Evolutionary conservation across 30 jellyfish, hydroid and myxozoan species (phyloP).

Genomic region (Sanderia malayensis): DNA sequence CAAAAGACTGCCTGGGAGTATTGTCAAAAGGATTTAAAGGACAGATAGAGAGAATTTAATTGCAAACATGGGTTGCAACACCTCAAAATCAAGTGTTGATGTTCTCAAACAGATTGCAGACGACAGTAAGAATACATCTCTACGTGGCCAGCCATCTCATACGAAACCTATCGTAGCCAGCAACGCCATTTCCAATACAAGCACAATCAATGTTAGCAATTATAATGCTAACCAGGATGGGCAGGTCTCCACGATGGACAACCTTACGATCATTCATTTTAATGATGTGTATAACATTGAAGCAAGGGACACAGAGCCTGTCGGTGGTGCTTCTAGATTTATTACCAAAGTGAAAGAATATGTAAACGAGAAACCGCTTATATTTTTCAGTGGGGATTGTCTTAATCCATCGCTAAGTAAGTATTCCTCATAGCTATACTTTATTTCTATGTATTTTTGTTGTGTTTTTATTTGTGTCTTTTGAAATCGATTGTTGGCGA

Average conservation of each 20-base stretch:
- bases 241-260: no score
- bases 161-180: no score
- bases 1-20: no score
- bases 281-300: slow-evolving; percentile 86
- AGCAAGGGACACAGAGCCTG: slow-evolving; percentile 79
- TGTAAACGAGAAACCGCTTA: slow-evolving; percentile 56
- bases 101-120: background rate
- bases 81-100: background rate
- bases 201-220: no score
- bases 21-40: no score
- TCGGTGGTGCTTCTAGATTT: slow-evolving; percentile 89
- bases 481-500: no score
- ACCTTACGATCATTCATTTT: slow-evolving; percentile 57
- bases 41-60: no score
- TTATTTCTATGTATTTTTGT: background rate
- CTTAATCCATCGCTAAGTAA: slow-evolving; percentile 77
- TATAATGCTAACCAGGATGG: no score
- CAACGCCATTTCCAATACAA: no score
- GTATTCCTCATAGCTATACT: slow-evolving; percentile 5
- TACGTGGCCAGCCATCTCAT: no score
- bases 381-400: slow-evolving; percentile 80
- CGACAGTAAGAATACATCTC: no score
- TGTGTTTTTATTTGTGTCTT: background rate
- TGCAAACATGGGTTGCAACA: background rate
- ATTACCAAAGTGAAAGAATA: slow-evolving; percentile 68